Evolutionary conservation across 1,140 invertebrate species (phyloP), one percentile per base, ranked within the genome.

Genomic region (Bombus pascuorum): DNA sequence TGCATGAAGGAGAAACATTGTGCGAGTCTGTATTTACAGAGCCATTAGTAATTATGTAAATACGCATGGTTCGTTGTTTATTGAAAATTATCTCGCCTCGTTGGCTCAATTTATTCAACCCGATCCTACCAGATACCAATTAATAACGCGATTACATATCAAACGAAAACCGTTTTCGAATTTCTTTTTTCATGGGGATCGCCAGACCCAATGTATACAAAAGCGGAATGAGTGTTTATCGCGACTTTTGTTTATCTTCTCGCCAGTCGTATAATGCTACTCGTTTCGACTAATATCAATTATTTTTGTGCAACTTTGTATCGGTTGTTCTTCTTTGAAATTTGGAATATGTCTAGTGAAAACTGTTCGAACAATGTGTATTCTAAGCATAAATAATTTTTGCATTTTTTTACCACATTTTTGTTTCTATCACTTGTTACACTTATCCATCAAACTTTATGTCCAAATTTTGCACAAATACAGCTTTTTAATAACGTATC

Each of bases 41-140:
- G 37, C 74, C 75, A 59, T 71, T 84, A 84, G 47, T 59, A 84
- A 84, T 84, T 84, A 78, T 53, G 47, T 32, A 59, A 42, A 70
- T 70, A 25, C 28, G 18, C 47, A 18, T 22, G 47, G 47, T 22
- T 18, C 8, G 37, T 25, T 77, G 73, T 83, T 83, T 68, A 77
- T 77, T 32, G 62, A 83, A 68, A 53, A 39, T 57, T 42, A 83
- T 70, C 62, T 25, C 62, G 59, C 59, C 59, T n/a, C 28, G 28
- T 62, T n/a, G 59, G 12, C 12, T n/a, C 59, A 13, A 28, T 62
- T 53, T 70, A 44, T 57, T 76, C 42, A 42, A 9, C 25, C 22
- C 37, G 47, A 22, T 53, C 6, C 18, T 53, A 53, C 47, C 47
- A 53, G 18, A 22, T 18, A 4, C 25, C 39, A 47, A 42, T 47